These are phyloP conservation scores for Falco peregrinus DNA, from an alignment of 2,797 vertebrate genomes.

Conservation along the genomic window DNA sequence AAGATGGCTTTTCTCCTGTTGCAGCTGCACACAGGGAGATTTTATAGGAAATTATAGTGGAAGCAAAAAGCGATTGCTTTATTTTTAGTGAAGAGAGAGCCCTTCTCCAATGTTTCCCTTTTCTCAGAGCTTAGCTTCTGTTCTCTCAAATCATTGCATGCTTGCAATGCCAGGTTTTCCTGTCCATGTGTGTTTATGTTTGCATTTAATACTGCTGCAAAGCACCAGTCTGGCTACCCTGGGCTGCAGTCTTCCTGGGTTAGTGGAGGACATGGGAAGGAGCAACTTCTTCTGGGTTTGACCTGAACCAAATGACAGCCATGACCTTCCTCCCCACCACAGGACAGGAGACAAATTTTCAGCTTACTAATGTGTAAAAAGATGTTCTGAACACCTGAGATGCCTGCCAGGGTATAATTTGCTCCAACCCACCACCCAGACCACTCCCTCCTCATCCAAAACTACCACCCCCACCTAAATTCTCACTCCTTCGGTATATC, in stretches of 20 bases:
- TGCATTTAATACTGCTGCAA: neutral
- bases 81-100: neutral
- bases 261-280: neutral
- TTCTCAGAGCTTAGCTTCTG: neutral
- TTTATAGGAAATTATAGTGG: neutral
- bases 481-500: neutral
- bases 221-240: rapidly evolving
- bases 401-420: neutral
- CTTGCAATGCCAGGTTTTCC: neutral
- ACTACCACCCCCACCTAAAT: neutral
- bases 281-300: neutral
- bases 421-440: neutral
- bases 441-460: neutral
- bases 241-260: neutral
- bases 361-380: neutral
- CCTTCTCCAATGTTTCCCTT: neutral
- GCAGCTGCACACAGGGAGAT: neutral
- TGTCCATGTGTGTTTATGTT: rapidly evolving
- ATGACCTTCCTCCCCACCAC: neutral
- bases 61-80: neutral
- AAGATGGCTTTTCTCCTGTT: neutral
- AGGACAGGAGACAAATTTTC: neutral
- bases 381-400: neutral
- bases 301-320: neutral
- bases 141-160: neutral